Conservation (phyloP, 2,888 invertebrate species). For the Merodon equestris region DNA sequence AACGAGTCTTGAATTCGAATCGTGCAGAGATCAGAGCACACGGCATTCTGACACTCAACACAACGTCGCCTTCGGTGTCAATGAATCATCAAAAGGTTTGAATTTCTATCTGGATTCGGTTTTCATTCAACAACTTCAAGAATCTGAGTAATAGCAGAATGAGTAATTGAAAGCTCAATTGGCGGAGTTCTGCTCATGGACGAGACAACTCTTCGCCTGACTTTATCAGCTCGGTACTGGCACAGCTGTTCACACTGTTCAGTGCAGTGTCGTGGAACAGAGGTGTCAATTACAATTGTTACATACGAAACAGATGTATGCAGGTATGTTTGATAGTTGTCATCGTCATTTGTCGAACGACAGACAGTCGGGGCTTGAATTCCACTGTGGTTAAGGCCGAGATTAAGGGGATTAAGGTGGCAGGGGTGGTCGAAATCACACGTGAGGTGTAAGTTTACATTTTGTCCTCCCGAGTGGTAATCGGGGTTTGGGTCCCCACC, state of each 20-base stretch:
- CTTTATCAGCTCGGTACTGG: neutral
- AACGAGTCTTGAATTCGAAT: no score
- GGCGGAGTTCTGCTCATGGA: constrained; percentile 34
- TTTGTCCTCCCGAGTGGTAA: constrained; percentile 57
- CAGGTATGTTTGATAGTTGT: no score
- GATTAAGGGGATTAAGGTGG: neutral
- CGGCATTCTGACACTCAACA: constrained; percentile 5
- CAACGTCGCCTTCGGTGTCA: constrained; percentile 37
- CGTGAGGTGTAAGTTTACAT: constrained; percentile 55
- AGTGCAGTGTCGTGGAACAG: constrained; percentile 23
- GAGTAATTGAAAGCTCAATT: constrained; percentile 64
- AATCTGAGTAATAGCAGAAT: constrained; percentile 25
- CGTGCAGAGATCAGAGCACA: no score
- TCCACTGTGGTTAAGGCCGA: constrained; percentile 23
- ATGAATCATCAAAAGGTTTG: constrained; percentile 43
- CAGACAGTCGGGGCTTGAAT: constrained; percentile 23
- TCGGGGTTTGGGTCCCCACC: no score
- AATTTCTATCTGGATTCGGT: constrained; percentile 29
- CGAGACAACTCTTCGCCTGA: no score
- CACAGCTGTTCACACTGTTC: constrained; percentile 50
- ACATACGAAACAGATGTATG: constrained; percentile 5
- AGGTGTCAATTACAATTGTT: constrained; percentile 62
- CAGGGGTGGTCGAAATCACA: constrained; percentile 32
- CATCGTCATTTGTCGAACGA: constrained; percentile 12
- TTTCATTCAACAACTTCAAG: constrained; percentile 19